Evolutionary conservation across 2,888 invertebrate species (phyloP).

Genomic region (Lottia gigantea): DNA sequence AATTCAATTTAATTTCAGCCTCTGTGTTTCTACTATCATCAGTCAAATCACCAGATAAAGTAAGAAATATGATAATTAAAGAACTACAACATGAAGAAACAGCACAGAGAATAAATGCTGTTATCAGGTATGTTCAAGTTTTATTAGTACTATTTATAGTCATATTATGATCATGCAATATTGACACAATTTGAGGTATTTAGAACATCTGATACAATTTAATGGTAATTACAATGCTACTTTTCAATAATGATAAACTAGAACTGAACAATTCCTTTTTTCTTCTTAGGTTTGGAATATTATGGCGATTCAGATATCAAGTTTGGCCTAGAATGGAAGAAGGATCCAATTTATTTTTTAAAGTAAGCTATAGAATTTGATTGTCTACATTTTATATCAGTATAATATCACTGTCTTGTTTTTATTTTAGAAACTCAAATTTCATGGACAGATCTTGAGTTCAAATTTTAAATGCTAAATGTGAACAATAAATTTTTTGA

Average conservation of each 20-base stretch:
- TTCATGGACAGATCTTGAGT: too few species aligned
- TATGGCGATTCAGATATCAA: constrained; percentile 97
- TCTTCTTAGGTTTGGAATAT: constrained; percentile 79
- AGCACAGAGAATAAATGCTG: constrained; percentile 83
- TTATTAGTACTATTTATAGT: background rate
- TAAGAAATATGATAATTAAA: constrained; percentile 88
- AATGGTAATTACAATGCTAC: too few species aligned
- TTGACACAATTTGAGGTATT: too few species aligned
- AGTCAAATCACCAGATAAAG: constrained; percentile 89
- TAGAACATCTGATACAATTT: too few species aligned
- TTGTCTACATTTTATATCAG: background rate
- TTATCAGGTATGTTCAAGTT: constrained; percentile 74
- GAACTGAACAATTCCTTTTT: too few species aligned
- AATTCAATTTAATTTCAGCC: constrained; percentile 69
- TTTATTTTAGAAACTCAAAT: background rate
- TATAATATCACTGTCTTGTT: background rate
- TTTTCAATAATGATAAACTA: too few species aligned
- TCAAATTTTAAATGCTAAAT: too few species aligned
- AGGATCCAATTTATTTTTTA: constrained; percentile 92
- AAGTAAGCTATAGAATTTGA: constrained; percentile 71
- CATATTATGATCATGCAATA: too few species aligned
- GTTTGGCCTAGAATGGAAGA: constrained; percentile 99
- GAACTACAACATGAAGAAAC: constrained; percentile 88
- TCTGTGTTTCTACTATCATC: constrained; percentile 85
- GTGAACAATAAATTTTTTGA: too few species aligned